Evolutionary conservation across 2,797 vertebrate species (phyloP), one percentile per base, ranked within the genome.

Genomic region (Smutsia gigantea): DNA sequence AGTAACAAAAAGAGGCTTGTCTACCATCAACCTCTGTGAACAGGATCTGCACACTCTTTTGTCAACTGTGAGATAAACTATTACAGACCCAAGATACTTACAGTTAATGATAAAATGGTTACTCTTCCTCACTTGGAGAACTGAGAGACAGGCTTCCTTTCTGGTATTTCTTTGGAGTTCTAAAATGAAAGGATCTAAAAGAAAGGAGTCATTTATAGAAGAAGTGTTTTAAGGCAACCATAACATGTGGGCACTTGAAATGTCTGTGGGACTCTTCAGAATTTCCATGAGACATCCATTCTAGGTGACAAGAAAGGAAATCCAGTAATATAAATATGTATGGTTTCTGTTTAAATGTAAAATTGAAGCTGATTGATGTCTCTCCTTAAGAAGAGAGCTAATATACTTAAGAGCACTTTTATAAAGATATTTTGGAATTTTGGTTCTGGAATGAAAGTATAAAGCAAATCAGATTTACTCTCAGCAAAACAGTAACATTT

Each of bases 81-180:
- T 92, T 79, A 75, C 63, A 74, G n/a, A 77, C 23, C 14, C 21
- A 25, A 39, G 21, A 42, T 39, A 29, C 37, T 68, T 91, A 15
- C 66, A 72, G 15, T 25, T 69, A 31, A 49, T 46, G 23, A 84
- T 88, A 55, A 53, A 78, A 25, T 75, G 71, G 63, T 19, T 74
- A 66, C 14, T 92, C 51, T 71, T 79, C 77, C 27, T 95, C 37
- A 49, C 15, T 85, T 72, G 57, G 39, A 92, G 82, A 94, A 94
- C 6, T 69, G 21, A 68, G 19, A 91, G 27, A 8, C 77, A 5
- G 23, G 25, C n/a, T 87, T 83, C 18, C 19, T 75, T 2, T 90
- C 74, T 72, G 25, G 49, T 75, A 46, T 75, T 42, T 77, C 53
- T 68, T 51, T 69, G 39, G 42, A 75, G 51, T 63, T 79, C 69